Conservation (phyloP, 2,797 vertebrate species). For the Xiphophorus birchmanni region DNA sequence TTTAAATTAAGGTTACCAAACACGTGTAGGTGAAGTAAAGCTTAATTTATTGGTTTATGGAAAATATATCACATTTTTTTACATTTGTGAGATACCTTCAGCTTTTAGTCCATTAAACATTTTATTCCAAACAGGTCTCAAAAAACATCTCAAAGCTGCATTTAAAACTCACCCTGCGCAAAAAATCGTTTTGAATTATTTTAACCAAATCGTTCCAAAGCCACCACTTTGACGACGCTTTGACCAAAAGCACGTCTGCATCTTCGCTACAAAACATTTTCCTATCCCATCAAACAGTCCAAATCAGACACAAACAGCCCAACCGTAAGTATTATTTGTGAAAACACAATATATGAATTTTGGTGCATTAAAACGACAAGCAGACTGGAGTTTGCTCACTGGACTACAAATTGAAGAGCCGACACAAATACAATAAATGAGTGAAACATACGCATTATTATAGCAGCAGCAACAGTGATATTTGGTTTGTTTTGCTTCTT, state of each 20-base stretch:
- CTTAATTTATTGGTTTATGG: slow-evolving; percentile 89
- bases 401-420: slow-evolving; percentile 69
- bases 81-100: slow-evolving; percentile 79
- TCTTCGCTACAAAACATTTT: slow-evolving; percentile 48
- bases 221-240: slow-evolving; percentile 30
- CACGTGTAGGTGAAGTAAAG: slow-evolving; percentile 68
- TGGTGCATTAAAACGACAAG: slow-evolving; percentile 76
- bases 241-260: slow-evolving; percentile 39
- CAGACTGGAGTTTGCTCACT: slow-evolving; percentile 70
- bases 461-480: slow-evolving; percentile 73
- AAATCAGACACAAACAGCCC: slow-evolving; percentile 36
- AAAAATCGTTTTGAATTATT: slow-evolving; percentile 18
- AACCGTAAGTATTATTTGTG: slow-evolving; percentile 50
- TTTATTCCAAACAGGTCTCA: slow-evolving; percentile 50
- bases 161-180: slow-evolving; percentile 30
- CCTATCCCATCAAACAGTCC: slow-evolving; percentile 24
- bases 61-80: slow-evolving; percentile 90
- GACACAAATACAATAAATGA: slow-evolving; percentile 72
- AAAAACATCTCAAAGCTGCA: slow-evolving; percentile 43
- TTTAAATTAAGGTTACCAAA: slow-evolving; percentile 30
- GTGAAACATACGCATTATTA: slow-evolving; percentile 60
- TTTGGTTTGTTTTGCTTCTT: slow-evolving; percentile 72
- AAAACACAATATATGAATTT: slow-evolving; percentile 66
- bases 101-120: slow-evolving; percentile 75
- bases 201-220: slow-evolving; percentile 9